Evolutionary conservation across 2,797 vertebrate genomes (phyloP).

Genomic region (Karalla daura): DNA sequence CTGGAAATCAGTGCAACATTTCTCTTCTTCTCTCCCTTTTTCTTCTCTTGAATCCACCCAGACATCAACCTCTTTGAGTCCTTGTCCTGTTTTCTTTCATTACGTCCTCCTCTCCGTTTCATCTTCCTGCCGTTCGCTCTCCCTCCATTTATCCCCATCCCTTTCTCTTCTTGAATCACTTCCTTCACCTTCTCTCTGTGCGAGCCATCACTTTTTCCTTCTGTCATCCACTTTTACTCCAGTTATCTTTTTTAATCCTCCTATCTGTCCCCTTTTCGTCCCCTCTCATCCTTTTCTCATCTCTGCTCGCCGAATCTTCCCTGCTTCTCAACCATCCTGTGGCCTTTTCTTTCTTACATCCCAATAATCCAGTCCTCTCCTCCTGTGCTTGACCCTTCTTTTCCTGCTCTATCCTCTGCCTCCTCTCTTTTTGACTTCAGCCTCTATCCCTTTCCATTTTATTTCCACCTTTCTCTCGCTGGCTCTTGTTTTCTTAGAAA

Average conservation of each 20-base stretch:
- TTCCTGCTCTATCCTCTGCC: not conserved
- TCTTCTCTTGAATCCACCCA: slow-evolving; percentile 32
- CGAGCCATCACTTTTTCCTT: not conserved
- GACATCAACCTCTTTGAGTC: slow-evolving; percentile 42
- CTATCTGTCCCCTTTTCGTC: slow-evolving; percentile 25
- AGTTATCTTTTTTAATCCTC: slow-evolving; percentile 44
- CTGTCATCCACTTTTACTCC: slow-evolving; percentile 6
- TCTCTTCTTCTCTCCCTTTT: slow-evolving; percentile 3
- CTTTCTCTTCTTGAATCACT: slow-evolving; percentile 18
- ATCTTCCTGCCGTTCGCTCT: slow-evolving; percentile 44
- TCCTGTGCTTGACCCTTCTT: not conserved
- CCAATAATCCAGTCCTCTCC: slow-evolving; percentile 30
- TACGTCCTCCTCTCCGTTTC: slow-evolving; percentile 25
- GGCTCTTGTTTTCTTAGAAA: too few species aligned
- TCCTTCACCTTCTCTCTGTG: not conserved
- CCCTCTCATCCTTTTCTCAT: slow-evolving; percentile 7
- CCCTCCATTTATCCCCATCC: slow-evolving; percentile 9
- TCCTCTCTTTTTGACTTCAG: not conserved
- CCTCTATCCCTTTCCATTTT: not conserved
- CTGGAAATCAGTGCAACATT: slow-evolving; percentile 49
- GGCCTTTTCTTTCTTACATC: slow-evolving; percentile 11
- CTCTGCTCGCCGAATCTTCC: slow-evolving; percentile 4
- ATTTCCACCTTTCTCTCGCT: not conserved
- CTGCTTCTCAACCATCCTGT: slow-evolving; percentile 13
- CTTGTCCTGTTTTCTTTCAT: slow-evolving; percentile 45